A percentile compares a stretch with the other conserved stretches of the same genome.
Evolutionary conservation across 2,113 vertebrate species (phyloP).

Genomic region (Apeltes quadracus): DNA sequence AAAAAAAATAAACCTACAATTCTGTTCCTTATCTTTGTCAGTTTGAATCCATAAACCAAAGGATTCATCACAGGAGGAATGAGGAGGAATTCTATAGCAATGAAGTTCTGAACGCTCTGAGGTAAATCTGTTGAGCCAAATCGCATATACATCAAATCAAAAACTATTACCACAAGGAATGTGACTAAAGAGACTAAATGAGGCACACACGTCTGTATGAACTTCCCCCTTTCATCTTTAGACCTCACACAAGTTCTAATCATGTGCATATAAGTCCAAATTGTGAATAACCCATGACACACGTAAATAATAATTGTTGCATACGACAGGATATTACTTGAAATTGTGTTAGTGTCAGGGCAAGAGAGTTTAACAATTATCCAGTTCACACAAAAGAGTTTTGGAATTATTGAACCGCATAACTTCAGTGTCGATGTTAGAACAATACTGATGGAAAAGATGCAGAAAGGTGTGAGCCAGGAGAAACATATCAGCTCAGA

Average conservation of each 20-base stretch:
- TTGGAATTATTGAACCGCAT: slow-evolving; percentile 29
- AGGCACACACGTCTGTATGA: slow-evolving; percentile 64
- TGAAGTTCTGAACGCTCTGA: slow-evolving; percentile 55
- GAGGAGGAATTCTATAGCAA: slow-evolving; percentile 46
- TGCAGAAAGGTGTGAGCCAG: slow-evolving; percentile 30
- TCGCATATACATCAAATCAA: slow-evolving; percentile 61
- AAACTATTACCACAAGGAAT: slow-evolving; percentile 12
- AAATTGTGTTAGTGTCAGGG: background rate
- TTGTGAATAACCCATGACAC: slow-evolving; percentile 36
- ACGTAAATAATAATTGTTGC: slow-evolving; percentile 26
- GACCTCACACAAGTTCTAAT: slow-evolving; percentile 26
- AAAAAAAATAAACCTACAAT: slow-evolving; percentile 22
- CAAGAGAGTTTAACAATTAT: slow-evolving; percentile 50
- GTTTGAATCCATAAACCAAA: slow-evolving; percentile 53
- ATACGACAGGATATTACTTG: slow-evolving; percentile 22
- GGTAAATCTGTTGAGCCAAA: slow-evolving; percentile 30
- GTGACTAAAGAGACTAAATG: slow-evolving; percentile 49
- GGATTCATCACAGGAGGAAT: slow-evolving; percentile 59
- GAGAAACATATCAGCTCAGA: slow-evolving; percentile 39
- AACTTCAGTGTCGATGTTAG: slow-evolving; percentile 24
- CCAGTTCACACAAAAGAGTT: slow-evolving; percentile 55
- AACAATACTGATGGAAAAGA: fast-evolving
- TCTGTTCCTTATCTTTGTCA: slow-evolving; percentile 54
- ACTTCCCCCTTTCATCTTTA: slow-evolving; percentile 40
- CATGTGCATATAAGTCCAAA: slow-evolving; percentile 59